Evolutionary conservation across 1,140 invertebrate species (phyloP).

Genomic region (Zaprionus gabonicus): DNA sequence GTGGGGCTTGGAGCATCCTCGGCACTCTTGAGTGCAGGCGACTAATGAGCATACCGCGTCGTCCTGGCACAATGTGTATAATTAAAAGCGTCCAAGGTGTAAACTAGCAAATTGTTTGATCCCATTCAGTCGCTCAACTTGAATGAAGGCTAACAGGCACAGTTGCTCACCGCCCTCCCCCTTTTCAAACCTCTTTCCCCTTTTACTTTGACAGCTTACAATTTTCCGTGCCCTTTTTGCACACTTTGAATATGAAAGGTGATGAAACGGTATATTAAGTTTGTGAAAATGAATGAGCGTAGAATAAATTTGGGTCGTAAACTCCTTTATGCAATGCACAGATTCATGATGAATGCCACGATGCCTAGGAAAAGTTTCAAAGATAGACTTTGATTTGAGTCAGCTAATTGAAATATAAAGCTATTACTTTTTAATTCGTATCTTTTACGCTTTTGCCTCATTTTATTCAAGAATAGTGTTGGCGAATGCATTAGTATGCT

Average conservation of each 20-base stretch:
- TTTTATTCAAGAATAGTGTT: no score
- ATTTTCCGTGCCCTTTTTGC: conserved; percentile 39
- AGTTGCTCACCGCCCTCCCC: not conserved
- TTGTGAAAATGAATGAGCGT: not conserved
- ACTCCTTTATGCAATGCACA: no score
- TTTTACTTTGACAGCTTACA: conserved; percentile 3
- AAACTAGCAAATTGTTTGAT: conserved; percentile 83
- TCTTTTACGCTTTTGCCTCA: no score
- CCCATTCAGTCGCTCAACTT: conserved; percentile 62
- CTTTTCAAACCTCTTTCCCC: not conserved
- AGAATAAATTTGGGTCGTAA: not conserved
- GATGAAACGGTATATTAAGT: not conserved
- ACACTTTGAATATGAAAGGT: conserved; percentile 3
- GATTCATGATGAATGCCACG: no score
- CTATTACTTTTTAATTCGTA: no score
- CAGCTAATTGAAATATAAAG: no score
- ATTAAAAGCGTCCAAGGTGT: conserved; percentile 82
- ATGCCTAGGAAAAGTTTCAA: no score
- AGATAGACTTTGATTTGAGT: no score
- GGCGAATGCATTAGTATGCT: not conserved
- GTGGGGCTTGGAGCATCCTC: conserved; percentile 1
- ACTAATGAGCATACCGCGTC: conserved; percentile 59
- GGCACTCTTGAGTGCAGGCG: conserved; percentile 19
- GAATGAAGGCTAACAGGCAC: conserved; percentile 22
- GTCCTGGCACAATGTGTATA: conserved; percentile 72